Base-by-base conservation (phyloP, 2,888 invertebrate genomes). In the Dermolepida albohirtum region DNA sequence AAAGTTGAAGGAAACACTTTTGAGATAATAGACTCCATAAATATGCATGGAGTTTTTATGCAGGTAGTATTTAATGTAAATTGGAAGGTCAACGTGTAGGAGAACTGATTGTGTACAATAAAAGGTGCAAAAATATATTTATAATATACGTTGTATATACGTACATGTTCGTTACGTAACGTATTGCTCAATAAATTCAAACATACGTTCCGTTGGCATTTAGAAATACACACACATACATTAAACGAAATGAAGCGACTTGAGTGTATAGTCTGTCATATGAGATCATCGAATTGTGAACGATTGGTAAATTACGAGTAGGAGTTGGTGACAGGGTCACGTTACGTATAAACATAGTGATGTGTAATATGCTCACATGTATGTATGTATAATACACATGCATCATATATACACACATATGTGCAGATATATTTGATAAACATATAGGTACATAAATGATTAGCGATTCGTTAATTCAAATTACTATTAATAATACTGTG, bases 1-100 rank as follows among this genome's bases (percentile, higher is more conserved):
- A 54, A 59, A 59, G 47, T 62, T 49, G 43, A 47, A 62, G 44
- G 47, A 62, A 62, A 62, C 34, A 59, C 22, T 7, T 34, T 34
- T 34, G 34, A 62, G 47, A 62, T 47, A 62, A 47, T 47, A 11
- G 34, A 43, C 52, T 16, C 16, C 14, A 54, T 54, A 54, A 64
- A 54, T 64, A 54, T 44, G 52, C 17, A 54, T 47, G 64, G 27
- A 17, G 17, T 66, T 66, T 66, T 57, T 39, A 57, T 66, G 49
- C 66, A 66, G 66, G 66, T 66, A 66, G 66, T 57, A 57, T 57
- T 66, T 57, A 40, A 66, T 66, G 57, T 55, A 66, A 57, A 49
- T 55, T 55, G 44, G 57, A 66, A 66, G 66, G 66, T 49, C 57
- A 66, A 66, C 66, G 49, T 57, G 66, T 66, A 57, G 66, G 66